Base-by-base conservation (phyloP, 2,888 invertebrate genomes). In the Hofmannophila pseudospretella region DNA sequence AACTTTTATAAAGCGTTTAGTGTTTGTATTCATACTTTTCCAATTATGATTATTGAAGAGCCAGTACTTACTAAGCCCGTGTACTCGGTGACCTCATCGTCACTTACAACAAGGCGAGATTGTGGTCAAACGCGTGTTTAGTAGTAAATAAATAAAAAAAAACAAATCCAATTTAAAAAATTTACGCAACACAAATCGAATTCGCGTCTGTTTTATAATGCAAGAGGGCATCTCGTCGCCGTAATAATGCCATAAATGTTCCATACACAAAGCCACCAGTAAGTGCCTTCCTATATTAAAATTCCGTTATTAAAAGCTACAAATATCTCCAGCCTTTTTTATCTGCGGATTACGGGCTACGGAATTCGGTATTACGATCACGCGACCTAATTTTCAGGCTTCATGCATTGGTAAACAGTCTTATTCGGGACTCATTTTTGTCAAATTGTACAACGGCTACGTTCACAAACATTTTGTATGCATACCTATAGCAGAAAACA, bases 231-330 rank as follows among this genome's bases (percentile, higher is more conserved):
- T 16, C 16, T 16, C 66, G 62, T 61, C 52, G 49, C 53, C 49
- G 59, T 71, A 71, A 71, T 75, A 69, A 71, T 66, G 67, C 62
- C 71, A 71, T 79, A 76, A 77, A 78, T 73, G 67, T 71, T 68
- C 65, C 67, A 68, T 63, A 54, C 52, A 51, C 54, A 56, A 65
- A 65, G 65, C 67, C 56, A 54, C 49, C 45, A 57, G 49, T 52
- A 57, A 70, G 66, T 68, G 64, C 55, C 54, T 61, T 58, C 55
- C 56, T 61, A 64, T 74, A 76, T 77, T 76, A 70, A 74, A 77
- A 74, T 72, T 69, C 66, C 61, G 37, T 54, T 62, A 72, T 68
- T 66, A 60, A 53, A 58, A 53, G 49, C 63, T 54, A 55, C 57
- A 61, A 63, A 68, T 60, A 57, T 53, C 51, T 51, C 50, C 41